Conservation (phyloP, 2,113 vertebrate species). For the Fregetta grallaria region DNA sequence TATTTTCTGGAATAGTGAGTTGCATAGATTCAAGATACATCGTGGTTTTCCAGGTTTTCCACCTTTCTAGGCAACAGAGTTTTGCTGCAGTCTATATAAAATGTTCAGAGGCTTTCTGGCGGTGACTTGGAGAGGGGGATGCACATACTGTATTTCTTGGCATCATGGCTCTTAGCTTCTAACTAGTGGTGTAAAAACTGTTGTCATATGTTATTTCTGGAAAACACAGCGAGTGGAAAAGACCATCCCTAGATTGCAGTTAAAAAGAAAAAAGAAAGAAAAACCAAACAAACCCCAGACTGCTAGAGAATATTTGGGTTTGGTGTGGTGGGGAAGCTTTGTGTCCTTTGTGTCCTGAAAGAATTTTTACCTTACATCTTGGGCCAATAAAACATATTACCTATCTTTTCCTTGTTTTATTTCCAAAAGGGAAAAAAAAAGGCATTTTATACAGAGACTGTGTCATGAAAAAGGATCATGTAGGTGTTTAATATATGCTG, state of each 20-base stretch:
- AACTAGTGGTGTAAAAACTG: background rate
- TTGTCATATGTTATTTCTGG: background rate
- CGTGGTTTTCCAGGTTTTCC: background rate
- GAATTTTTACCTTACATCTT: background rate
- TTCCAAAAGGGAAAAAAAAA: background rate
- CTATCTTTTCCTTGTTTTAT: background rate
- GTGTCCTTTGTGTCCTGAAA: background rate
- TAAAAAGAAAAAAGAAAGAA: background rate
- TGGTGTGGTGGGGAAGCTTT: background rate
- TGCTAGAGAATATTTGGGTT: background rate
- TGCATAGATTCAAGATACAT: background rate
- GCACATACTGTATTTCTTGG: background rate
- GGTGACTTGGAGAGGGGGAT: background rate
- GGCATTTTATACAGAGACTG: background rate
- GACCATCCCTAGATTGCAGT: background rate
- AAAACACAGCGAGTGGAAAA: background rate
- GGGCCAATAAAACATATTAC: background rate
- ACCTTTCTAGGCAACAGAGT: background rate
- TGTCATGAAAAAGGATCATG: conserved; percentile 20
- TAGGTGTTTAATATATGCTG: conserved; percentile 44
- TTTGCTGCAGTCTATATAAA: fast-evolving
- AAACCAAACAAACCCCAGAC: background rate
- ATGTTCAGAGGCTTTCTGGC: background rate
- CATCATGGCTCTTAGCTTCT: background rate
- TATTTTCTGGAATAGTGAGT: background rate